Percentiles rank a stretch among this genome's conserved stretches.
Conservation (phyloP, 2,888 invertebrate genomes). For the Lithophane leautieri region DNA sequence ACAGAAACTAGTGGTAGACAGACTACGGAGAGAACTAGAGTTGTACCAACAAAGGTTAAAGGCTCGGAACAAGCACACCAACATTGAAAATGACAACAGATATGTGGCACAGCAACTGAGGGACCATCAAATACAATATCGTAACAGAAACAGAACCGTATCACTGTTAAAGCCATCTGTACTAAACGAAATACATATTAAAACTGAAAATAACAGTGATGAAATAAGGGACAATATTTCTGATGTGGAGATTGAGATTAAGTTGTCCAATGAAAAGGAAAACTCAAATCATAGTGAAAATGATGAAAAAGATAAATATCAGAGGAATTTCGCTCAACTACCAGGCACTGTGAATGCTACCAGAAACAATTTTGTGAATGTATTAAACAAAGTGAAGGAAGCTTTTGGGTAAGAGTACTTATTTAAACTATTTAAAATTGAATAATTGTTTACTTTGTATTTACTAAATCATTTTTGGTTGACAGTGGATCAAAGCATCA, state of each 20-base stretch:
- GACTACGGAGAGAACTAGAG: conserved; percentile 90
- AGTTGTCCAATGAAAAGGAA: conserved; percentile 81
- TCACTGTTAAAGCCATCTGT: conserved; percentile 87
- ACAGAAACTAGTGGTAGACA: conserved; percentile 90
- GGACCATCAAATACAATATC: conserved; percentile 84
- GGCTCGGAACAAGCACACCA: conserved; percentile 84
- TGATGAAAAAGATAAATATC: conserved; percentile 80
- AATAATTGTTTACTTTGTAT: background rate
- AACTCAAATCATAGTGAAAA: conserved; percentile 81
- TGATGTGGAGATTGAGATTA: conserved; percentile 83
- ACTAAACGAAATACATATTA: conserved; percentile 86
- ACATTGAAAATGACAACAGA: conserved; percentile 85
- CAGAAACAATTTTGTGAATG: conserved; percentile 85
- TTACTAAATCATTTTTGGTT: conserved; percentile 1
- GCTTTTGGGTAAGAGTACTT: conserved; percentile 80
- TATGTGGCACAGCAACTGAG: conserved; percentile 86
- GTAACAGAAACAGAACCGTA: conserved; percentile 79
- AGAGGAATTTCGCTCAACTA: conserved; percentile 77
- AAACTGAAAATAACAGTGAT: conserved; percentile 81
- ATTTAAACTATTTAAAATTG: background rate
- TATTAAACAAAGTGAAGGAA: conserved; percentile 86
- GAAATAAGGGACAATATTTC: conserved; percentile 78
- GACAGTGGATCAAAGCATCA: conserved; percentile 76
- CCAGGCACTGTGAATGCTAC: conserved; percentile 81
- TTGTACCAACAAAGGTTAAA: conserved; percentile 87